These are phyloP conservation scores for Caenorhabditis macrosperma DNA, from an alignment of 2,888 invertebrate genomes.

Conservation along the genomic window DNA sequence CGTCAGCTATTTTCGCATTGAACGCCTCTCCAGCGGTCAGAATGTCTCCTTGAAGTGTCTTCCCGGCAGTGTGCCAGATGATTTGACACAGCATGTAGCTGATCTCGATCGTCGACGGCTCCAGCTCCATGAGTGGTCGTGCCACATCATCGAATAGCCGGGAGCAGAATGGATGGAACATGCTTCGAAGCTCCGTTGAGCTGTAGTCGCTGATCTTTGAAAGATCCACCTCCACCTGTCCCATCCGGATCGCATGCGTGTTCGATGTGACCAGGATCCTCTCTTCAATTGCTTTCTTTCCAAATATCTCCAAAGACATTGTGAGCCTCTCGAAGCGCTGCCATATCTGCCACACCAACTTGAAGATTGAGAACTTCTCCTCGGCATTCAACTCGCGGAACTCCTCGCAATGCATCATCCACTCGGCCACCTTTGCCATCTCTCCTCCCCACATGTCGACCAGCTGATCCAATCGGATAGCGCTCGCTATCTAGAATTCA, in stretches of 20 bases:
- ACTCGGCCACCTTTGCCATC: constrained; percentile 56
- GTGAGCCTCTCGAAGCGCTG: constrained; percentile 56
- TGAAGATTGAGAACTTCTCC: constrained; percentile 64
- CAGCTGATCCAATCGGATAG: constrained; percentile 34
- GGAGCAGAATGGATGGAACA: constrained; percentile 55
- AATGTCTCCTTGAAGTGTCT: constrained; percentile 42
- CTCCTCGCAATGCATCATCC: constrained; percentile 63
- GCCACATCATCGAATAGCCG: constrained; percentile 58
- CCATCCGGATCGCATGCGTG: constrained; percentile 41
- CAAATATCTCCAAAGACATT: constrained; percentile 58
- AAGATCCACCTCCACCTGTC: constrained; percentile 55
- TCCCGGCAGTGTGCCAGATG: constrained; percentile 61
- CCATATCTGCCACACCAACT: constrained; percentile 54
- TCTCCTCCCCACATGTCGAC: constrained; percentile 43
- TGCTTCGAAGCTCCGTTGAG: constrained; percentile 29
- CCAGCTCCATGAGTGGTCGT: constrained; percentile 52
- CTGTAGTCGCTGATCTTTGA: constrained; percentile 52
- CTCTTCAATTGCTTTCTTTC: constrained; percentile 38
- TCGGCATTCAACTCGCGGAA: constrained; percentile 55
- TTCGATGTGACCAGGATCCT: constrained; percentile 41
- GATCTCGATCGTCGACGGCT: constrained; percentile 54
- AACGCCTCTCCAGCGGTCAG: constrained; percentile 50
- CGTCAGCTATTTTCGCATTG: constrained; percentile 54
- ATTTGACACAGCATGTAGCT: constrained; percentile 65
- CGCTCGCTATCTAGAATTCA: constrained; percentile 13